Percentiles rank a stretch among this genome's conserved stretches.
phyloP scores from a whole-genome alignment of 53 echinoderm and acorn worm genomes.

The Paracentrotus lividus region DNA sequence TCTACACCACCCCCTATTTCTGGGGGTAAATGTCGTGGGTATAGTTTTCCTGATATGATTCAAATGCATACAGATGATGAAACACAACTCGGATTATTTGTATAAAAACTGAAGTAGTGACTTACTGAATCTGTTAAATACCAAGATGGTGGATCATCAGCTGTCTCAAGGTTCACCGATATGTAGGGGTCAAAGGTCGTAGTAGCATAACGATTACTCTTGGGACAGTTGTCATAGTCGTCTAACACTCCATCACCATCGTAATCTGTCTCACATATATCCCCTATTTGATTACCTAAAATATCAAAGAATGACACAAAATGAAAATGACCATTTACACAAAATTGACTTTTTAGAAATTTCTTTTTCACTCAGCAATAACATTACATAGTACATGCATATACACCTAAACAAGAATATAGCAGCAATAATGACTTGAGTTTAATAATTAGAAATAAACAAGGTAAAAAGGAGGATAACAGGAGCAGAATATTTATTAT shows the following conservation, averaged over 20 bases:
- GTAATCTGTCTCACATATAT: slow-evolving; percentile 88
- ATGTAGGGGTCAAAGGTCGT: slow-evolving; percentile 80
- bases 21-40: too few relatives aligned
- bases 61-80: too few relatives aligned
- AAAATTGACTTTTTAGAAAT: too few relatives aligned
- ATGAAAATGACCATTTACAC: neutral
- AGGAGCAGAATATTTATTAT: too few relatives aligned
- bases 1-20: too few relatives aligned
- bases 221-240: slow-evolving; percentile 86
- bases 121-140: slow-evolving; percentile 86
- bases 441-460: too few relatives aligned
- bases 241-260: slow-evolving; percentile 87
- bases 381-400: neutral
- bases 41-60: too few relatives aligned
- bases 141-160: slow-evolving; percentile 77
- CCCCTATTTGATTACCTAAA: slow-evolving; percentile 83
- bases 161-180: slow-evolving; percentile 83
- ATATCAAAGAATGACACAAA: neutral
- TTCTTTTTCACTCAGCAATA: neutral
- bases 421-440: too few relatives aligned
- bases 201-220: slow-evolving; percentile 78
- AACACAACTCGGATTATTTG: neutral
- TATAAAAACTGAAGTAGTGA: neutral
- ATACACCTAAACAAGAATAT: too few relatives aligned
- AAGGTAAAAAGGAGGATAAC: too few relatives aligned